Base-by-base conservation (phyloP, 2,113 vertebrate genomes). In the Indicator indicator region DNA sequence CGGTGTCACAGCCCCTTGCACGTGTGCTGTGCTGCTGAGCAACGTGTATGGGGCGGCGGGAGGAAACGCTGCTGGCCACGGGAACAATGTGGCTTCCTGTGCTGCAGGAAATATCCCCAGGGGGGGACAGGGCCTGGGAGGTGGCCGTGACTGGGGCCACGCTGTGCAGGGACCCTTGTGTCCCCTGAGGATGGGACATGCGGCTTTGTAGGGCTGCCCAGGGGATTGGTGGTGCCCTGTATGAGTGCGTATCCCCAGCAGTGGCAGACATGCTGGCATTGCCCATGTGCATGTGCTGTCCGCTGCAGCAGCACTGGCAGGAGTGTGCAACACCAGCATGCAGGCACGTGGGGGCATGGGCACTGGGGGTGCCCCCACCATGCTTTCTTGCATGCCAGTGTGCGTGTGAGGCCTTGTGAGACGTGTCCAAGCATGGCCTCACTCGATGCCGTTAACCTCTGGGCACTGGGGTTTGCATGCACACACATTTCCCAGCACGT, bases 41-140 rank as follows among this genome's bases (percentile, higher is more conserved):
- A 91, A 42, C n/a, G 89, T 86, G 95, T 16, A 1, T 75, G 62
- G 86, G 28, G 14, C 0, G 9, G 74, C 9, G 2, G 32, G 88
- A 90, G 98, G 98, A 98, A 98, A 96, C 5, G 56, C 91, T 68
- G 74, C 96, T 90, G 96, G 96, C 95, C 59, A 74, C 32, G 30
- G 91, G 97, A 98, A 98, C 98, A 98, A 97, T 98, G 96, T 17
- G 50, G 86, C 96, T 98, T 98, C 98, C 98, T 84, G 76, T 4
- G 11, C 95, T 12, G 72, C 96, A 96, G 97, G 98, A 98, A 98
- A 91, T 40, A 40, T 93, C 89, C 76, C 77, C 67, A 14, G 67
- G 80, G 75, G 92, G 92, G 88, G 67, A 90, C 72, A 42, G n/a
- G 73, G 52, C 56, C 36, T 56, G 46, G 13, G 30, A 40, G 40